These are phyloP conservation scores for Herpailurus yagouaroundi DNA, from an alignment of 2,113 vertebrate species.

Conservation along the genomic window DNA sequence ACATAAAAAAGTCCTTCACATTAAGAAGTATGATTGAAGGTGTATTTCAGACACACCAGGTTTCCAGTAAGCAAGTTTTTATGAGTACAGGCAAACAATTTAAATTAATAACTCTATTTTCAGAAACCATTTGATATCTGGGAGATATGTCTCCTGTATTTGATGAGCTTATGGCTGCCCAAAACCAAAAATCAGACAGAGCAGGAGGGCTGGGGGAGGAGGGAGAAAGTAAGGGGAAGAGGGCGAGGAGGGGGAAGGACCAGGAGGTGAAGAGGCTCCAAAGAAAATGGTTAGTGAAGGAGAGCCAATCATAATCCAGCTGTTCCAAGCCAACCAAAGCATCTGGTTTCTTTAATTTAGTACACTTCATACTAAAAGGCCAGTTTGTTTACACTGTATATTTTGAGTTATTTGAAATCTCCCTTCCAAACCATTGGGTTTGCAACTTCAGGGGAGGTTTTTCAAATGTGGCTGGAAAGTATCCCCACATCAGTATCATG, in stretches of 20 bases:
- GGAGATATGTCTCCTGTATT: background rate
- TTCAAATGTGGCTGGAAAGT: slow-evolving; percentile 73
- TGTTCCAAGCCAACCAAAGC: slow-evolving; percentile 75
- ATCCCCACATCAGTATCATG: slow-evolving; percentile 61
- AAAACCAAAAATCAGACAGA: background rate
- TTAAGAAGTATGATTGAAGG: slow-evolving; percentile 4
- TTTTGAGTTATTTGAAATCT: slow-evolving; percentile 80
- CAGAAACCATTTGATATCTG: slow-evolving; percentile 28
- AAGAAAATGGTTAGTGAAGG: slow-evolving; percentile 72
- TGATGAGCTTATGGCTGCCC: slow-evolving; percentile 15
- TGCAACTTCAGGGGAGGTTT: slow-evolving; percentile 72
- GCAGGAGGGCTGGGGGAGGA: background rate
- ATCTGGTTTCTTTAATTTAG: slow-evolving; percentile 78
- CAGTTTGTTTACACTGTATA: slow-evolving; percentile 76
- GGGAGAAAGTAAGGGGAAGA: background rate
- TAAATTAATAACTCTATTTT: slow-evolving; percentile 44
- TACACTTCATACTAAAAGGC: slow-evolving; percentile 77
- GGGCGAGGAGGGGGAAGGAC: no score
- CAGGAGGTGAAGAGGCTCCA: background rate
- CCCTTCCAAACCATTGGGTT: slow-evolving; percentile 76
- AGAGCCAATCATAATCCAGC: slow-evolving; percentile 71
- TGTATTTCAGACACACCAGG: slow-evolving; percentile 12
- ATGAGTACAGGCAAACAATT: slow-evolving; percentile 15
- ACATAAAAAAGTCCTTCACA: slow-evolving; percentile 59
- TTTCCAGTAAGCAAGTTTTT: slow-evolving; percentile 45